A percentile compares a stretch with the other conserved stretches of the same genome.
Conservation (phyloP, 1,140 invertebrate species). For the Neodiprion pinetum region DNA sequence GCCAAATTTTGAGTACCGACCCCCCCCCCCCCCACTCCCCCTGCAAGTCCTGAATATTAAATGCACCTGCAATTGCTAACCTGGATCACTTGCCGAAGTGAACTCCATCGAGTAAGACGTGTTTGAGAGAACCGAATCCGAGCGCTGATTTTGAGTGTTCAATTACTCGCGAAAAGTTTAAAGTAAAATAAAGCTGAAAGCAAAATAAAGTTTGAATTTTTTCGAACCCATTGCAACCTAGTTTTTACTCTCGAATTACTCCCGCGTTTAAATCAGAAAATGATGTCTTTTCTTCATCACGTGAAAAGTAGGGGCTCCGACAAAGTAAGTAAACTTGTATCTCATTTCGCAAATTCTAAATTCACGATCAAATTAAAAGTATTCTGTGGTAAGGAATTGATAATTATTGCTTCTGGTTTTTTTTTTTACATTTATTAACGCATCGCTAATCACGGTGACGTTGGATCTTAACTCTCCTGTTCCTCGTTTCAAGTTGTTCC, state of each 20-base stretch:
- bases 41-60: neutral
- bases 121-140: neutral
- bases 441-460: no score
- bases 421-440: no score
- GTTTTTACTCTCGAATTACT: no score
- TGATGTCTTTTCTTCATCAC: slow-evolving; percentile 24
- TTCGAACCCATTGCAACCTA: no score
- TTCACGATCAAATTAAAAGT: neutral
- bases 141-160: neutral
- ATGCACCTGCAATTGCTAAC: neutral
- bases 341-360: neutral
- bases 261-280: neutral
- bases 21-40: neutral
- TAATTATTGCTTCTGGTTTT: no score
- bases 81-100: neutral
- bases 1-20: neutral
- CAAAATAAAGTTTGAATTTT: no score
- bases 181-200: no score
- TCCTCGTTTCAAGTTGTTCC: no score
- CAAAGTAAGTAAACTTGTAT: slow-evolving; percentile 27
- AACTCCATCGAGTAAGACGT: neutral
- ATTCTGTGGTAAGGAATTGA: neutral
- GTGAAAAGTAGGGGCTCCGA: slow-evolving; percentile 21
- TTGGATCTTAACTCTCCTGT: no score
- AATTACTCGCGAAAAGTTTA: no score